Base-by-base conservation (phyloP, 1,140 invertebrate species). In the Drosophila biarmipes region DNA sequence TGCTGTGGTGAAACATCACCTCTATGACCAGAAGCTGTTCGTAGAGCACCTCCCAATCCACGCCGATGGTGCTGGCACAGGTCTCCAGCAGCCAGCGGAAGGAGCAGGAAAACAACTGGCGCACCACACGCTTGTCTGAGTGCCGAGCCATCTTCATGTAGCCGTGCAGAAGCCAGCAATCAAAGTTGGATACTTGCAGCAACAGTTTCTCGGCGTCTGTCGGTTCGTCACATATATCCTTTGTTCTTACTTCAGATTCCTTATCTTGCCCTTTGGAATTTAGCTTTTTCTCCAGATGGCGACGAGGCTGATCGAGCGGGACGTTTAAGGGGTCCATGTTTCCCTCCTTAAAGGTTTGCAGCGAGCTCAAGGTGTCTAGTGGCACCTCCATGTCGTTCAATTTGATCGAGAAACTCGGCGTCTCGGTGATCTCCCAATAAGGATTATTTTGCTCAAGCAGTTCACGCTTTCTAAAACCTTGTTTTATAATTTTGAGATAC, bases 31-130 rank as follows among this genome's bases (percentile, higher is more conserved):
- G 35, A 10, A 92, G 37, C 73, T 94, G 93, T 59, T 93, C 91
- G 31, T 94, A 94, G 0, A 94, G 69, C 37, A 92, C 79, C 35
- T 91, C 68, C 27, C 76, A 80, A 0, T 80, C 67, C 56, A 93
- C 92, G 69, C 93, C 92, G 12, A 93, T 67, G 17, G 92, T 78
- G 17, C 80, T 67, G 2, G 93, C 92, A 59, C 93, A 94, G 48
- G 93, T 93, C 24, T 92, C 92, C 6, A 94, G 66, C 3, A 94
- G 66, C 94, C 94, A 94, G 19, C 91, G 90, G 64, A 94, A 94
- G 77, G 80, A 93, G 14, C 72, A 38, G 2, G 94, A 93, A 12
- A 94, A 91, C 11, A 91, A 71, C 34, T 80, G 78, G 0, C 93
- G 80, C 31, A 92, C 37, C 31, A 91, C 71, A 24, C 92, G 62